A percentile compares a stretch with the other conserved stretches of the same genome.
phyloP scores from a whole-genome alignment of 1,140 invertebrate genomes.

The Agrypnia vestita region DNA sequence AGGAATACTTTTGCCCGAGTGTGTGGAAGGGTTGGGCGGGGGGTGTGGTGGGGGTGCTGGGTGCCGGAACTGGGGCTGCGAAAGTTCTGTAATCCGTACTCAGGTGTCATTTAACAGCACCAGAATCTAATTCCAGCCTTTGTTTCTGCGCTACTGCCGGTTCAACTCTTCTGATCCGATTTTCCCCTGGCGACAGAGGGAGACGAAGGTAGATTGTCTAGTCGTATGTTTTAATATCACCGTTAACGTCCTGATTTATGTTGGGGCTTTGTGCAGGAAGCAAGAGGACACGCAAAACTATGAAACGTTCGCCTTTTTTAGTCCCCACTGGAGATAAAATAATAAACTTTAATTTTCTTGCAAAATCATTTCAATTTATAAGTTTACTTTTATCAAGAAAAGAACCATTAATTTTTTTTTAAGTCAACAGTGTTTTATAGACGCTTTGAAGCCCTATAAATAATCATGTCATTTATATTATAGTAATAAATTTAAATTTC shows the following conservation, averaged over 20 bases:
- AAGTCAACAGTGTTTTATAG: no score
- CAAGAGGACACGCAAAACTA: slow-evolving; percentile 1
- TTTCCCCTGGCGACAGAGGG: neutral
- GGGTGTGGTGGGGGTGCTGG: no score
- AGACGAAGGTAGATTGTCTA: neutral
- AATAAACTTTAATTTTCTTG: neutral
- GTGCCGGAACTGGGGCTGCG: neutral
- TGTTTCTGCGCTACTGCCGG: neutral
- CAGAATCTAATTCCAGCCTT: neutral
- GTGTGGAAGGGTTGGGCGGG: no score
- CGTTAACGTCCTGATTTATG: slow-evolving; percentile 11
- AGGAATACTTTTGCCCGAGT: no score
- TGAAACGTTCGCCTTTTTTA: neutral
- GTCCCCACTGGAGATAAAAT: neutral
- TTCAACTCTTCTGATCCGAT: slow-evolving; percentile 16
- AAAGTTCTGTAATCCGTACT: slow-evolving; percentile 7
- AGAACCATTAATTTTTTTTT: no score
- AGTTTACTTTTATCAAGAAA: no score
- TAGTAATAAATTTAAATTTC: no score
- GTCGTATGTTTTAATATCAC: slow-evolving; percentile 32
- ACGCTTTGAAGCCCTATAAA: no score
- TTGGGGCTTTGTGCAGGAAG: neutral
- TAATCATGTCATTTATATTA: no score
- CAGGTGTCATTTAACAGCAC: slow-evolving; percentile 12
- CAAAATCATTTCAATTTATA: no score